These are phyloP conservation scores for Xenopus petersii DNA, from an alignment of 2,797 vertebrate species.

Conservation along the genomic window DNA sequence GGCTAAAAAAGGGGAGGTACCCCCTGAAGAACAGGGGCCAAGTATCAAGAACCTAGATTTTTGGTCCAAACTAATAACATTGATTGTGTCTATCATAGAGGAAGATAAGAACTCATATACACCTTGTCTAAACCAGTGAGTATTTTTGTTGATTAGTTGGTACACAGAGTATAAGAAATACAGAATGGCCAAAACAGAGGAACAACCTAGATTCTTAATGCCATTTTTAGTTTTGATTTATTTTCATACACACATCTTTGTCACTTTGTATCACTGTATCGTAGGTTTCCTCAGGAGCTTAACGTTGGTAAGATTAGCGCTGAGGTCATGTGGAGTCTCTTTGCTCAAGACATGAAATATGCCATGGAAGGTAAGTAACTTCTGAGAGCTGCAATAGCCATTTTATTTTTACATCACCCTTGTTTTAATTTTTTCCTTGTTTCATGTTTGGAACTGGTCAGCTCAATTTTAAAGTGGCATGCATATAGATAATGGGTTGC, in stretches of 20 bases:
- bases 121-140: conserved; percentile 95
- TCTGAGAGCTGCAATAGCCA: background rate
- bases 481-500: too few species aligned
- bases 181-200: too few species aligned
- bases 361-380: conserved; percentile 91
- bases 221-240: too few species aligned
- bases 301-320: conserved; percentile 98
- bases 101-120: conserved; percentile 99
- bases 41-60: conserved; percentile 98
- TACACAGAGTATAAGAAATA: too few species aligned
- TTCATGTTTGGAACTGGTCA: too few species aligned
- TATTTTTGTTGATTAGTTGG: conserved; percentile 11
- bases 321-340: conserved; percentile 98
- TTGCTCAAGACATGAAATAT: conserved; percentile 98
- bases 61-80: conserved; percentile 97
- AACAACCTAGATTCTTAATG: too few species aligned
- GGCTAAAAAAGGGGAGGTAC: conserved; percentile 89
- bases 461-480: too few species aligned
- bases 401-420: background rate
- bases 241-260: background rate
- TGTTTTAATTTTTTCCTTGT: too few species aligned
- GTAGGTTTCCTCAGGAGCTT: conserved; percentile 94
- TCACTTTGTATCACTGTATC: background rate
- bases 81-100: conserved; percentile 97
- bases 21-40: conserved; percentile 94